Evolutionary conservation across 2,113 vertebrate genomes (phyloP), one percentile per base, ranked within the genome.

Genomic region (Stercorarius parasiticus): DNA sequence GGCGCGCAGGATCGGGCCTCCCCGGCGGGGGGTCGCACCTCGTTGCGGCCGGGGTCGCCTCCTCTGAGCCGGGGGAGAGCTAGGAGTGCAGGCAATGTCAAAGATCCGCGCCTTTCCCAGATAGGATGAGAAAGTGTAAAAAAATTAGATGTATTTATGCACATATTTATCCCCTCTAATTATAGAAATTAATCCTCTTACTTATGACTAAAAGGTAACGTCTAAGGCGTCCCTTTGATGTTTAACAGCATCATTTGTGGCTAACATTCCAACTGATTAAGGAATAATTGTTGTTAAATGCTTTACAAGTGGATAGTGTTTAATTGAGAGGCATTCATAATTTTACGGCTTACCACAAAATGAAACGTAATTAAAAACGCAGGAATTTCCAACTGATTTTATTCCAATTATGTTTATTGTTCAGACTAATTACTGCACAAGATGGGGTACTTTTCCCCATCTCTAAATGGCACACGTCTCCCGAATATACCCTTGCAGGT

Each of bases 131-230:
- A 97, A 92, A 18, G 72, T 70, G 82, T 58, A 77, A 95, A 96
- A 96, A 97, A 93, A 90, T 30, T 66, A 97, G 93, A 97, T 90
- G 97, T 97, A 98, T 98, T 98, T 98, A 98, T 98, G 98, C 98
- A 98, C 98, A 97, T 98, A 98, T 98, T 98, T 98, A 97, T 98
- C 97, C 97, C 78, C 96, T 96, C 97, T 98, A 98, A 98, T 98
- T 98, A 98, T 90, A 98, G 98, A 98, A 98, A 98, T 98, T 98
- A 98, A 98, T 98, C 98, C 98, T 98, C 98, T 98, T 98, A 97
- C 97, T 98, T 98, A 96, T 91, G 98, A 98, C 98, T 98, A 97
- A 98, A 98, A 98, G 98, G 98, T 98, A 98, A 98, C 80, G 87
- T 98, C 80, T 94, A 92, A 97, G 94, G 97, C 97, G 94, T 98